phyloP scores from a whole-genome alignment of 92 coral and sea anemone genomes.

The Heteractis magnifica region DNA sequence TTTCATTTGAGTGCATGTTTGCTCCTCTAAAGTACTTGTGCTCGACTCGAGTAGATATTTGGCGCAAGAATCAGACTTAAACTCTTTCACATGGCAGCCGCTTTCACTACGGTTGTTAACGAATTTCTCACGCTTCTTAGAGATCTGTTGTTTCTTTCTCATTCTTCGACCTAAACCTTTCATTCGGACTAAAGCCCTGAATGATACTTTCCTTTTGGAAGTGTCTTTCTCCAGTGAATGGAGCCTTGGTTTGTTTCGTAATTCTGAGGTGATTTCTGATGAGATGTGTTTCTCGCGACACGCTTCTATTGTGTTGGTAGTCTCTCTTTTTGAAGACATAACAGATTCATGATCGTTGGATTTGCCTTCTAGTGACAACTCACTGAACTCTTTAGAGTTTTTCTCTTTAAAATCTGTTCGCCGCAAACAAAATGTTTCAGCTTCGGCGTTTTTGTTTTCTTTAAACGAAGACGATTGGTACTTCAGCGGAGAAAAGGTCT shows the following conservation, averaged over 20 bases:
- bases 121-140: conserved; percentile 15
- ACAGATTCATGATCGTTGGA: background rate
- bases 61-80: conserved; percentile 25
- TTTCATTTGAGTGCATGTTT: background rate
- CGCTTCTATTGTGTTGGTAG: background rate
- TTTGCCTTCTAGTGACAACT: background rate
- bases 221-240: conserved; percentile 11
- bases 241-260: background rate
- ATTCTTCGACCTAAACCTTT: conserved; percentile 33
- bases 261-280: background rate
- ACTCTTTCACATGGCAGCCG: background rate
- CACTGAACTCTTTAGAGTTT: background rate
- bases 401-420: background rate
- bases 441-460: background rate
- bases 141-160: conserved; percentile 12
- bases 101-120: background rate
- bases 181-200: conserved; percentile 41
- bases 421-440: background rate
- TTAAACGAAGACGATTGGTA: background rate
- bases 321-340: background rate
- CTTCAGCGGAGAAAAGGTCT: background rate
- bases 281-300: background rate
- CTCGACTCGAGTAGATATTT: conserved; percentile 32
- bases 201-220: conserved; percentile 24
- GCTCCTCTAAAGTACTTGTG: conserved; percentile 16